A percentile compares a stretch with the other conserved stretches of the same genome.
These are phyloP conservation scores for Sycophaga agraensis DNA, from an alignment of 1,140 invertebrate species.

Conservation along the genomic window DNA sequence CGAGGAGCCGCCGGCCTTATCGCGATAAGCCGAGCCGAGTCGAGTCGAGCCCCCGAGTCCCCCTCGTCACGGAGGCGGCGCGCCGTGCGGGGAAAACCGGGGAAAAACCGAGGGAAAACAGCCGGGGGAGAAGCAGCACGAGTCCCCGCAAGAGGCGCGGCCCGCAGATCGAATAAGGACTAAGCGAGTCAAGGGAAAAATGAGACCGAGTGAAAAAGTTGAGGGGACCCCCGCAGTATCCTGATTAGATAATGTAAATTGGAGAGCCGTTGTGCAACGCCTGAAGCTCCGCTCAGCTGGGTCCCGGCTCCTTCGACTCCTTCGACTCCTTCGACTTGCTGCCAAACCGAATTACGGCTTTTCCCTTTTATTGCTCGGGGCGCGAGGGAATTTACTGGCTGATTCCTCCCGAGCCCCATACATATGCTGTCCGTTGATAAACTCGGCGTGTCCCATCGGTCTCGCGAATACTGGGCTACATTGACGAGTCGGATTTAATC, in stretches of 20 bases:
- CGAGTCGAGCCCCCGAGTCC: too few relatives aligned
- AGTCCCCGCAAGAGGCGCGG: not conserved
- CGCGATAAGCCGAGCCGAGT: conserved; percentile 39
- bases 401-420: too few relatives aligned
- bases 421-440: too few relatives aligned
- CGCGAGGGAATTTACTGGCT: too few relatives aligned
- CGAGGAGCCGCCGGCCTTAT: conserved; percentile 8
- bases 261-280: not conserved
- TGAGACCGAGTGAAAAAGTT: not conserved
- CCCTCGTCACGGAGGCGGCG: too few relatives aligned
- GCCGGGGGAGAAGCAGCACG: not conserved
- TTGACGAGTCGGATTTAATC: too few relatives aligned
- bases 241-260: conserved; percentile 17
- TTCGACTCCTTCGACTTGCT: too few relatives aligned
- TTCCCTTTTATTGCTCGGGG: not conserved
- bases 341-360: not conserved
- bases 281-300: not conserved
- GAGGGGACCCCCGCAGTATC: not conserved
- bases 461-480: too few relatives aligned
- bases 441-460: too few relatives aligned
- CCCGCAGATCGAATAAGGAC: conserved; percentile 4
- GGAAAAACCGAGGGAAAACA: too few relatives aligned
- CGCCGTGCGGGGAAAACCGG: too few relatives aligned
- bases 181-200: conserved; percentile 1
- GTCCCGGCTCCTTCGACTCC: not conserved